Evolutionary conservation across 2,797 vertebrate genomes (phyloP).

Genomic region (Anabas testudineus): DNA sequence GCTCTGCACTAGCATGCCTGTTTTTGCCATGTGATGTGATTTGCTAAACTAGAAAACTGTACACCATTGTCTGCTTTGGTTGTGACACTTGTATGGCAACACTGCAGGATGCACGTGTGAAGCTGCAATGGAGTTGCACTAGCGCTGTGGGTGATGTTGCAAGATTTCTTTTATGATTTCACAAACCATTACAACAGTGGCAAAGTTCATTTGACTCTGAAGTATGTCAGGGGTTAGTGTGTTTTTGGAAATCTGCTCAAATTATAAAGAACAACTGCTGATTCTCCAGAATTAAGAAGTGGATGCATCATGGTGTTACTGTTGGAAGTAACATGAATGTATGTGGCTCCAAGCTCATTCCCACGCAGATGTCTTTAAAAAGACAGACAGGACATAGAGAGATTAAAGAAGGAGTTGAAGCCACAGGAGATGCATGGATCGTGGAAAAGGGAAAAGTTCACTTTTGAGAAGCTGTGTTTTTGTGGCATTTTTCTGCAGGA

Average conservation of each 20-base stretch:
- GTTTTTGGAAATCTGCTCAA: neutral
- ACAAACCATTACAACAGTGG: no score
- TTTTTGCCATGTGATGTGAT: neutral
- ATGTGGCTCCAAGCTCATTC: neutral
- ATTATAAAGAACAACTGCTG: slow-evolving; percentile 5
- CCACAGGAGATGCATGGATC: neutral
- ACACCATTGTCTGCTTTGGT: neutral
- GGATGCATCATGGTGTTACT: slow-evolving; percentile 13
- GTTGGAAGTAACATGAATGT: slow-evolving; percentile 1
- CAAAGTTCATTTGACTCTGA: slow-evolving; percentile 9
- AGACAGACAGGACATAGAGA: slow-evolving; percentile 19
- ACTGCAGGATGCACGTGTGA: neutral
- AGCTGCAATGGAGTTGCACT: neutral
- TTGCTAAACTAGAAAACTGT: neutral
- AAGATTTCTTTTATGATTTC: neutral
- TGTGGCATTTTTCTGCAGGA: slow-evolving; percentile 20
- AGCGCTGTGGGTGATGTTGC: neutral
- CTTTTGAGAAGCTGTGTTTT: slow-evolving; percentile 18
- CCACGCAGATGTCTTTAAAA: slow-evolving; percentile 34
- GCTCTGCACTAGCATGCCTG: neutral
- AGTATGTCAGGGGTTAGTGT: slow-evolving; percentile 14
- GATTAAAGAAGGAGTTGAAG: slow-evolving; percentile 15
- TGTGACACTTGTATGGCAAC: slow-evolving; percentile 19
- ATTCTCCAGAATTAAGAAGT: slow-evolving; percentile 15
- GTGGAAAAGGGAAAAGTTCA: neutral